phyloP scores from a whole-genome alignment of 2,797 vertebrate genomes.

The Phaenicophaeus curvirostris region DNA sequence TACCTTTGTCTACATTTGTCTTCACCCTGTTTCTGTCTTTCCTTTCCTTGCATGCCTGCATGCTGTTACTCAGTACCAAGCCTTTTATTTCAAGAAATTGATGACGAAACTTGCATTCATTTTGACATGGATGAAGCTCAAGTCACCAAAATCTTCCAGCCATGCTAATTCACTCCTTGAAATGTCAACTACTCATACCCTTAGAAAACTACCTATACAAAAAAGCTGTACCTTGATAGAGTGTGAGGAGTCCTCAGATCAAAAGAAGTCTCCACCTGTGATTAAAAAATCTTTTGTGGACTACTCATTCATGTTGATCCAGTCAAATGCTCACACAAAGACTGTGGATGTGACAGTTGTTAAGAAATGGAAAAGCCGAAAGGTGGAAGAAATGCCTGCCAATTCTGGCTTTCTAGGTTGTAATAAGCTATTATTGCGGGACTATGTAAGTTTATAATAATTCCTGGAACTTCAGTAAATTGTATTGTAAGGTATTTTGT shows the following conservation, averaged over 20 bases:
- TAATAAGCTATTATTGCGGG: constrained; percentile 30
- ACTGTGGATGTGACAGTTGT: constrained; percentile 33
- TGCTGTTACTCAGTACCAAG: constrained; percentile 59
- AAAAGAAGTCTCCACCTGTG: constrained; percentile 34
- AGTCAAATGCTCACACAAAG: constrained; percentile 40
- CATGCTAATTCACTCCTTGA: constrained; percentile 42
- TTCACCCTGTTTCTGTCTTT: constrained; percentile 60
- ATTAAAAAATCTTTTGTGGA: constrained; percentile 63
- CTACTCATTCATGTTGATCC: constrained; percentile 30
- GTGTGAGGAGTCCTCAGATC: constrained; percentile 40
- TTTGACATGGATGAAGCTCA: constrained; percentile 70
- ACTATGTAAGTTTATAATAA: constrained; percentile 44
- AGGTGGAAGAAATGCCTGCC: constrained; percentile 40
- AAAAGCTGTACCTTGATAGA: constrained; percentile 58
- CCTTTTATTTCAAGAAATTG: constrained; percentile 73
- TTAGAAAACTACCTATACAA: constrained; percentile 45
- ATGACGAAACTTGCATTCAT: constrained; percentile 66
- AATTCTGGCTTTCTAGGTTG: constrained; percentile 52
- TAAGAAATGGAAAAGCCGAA: constrained; percentile 56
- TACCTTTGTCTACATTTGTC: constrained; percentile 47
- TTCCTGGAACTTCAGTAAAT: constrained; percentile 17
- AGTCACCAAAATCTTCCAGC: constrained; percentile 60
- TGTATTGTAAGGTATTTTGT: neutral
- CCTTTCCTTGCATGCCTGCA: constrained; percentile 67
- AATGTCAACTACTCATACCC: constrained; percentile 31